Base-by-base conservation (phyloP, 2,113 vertebrate genomes). In the Hydropotes inermis region DNA sequence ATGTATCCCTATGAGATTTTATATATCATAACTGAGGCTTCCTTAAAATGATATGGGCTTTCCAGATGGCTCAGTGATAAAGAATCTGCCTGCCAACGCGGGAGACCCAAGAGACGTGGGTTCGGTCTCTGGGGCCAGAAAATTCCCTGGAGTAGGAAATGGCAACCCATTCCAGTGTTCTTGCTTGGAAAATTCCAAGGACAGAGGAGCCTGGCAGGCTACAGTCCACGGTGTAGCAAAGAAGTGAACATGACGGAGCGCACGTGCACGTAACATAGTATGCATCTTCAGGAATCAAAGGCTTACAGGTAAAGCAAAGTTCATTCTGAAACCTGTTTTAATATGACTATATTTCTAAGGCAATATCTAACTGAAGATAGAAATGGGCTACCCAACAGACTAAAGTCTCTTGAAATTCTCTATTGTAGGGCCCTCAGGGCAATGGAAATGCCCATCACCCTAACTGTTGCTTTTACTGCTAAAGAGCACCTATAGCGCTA, bases 261-360 rank as follows among this genome's bases (percentile, higher is more conserved):
- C 39, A 76, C 11, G 15, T 3, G 3, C 15, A 27, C 55, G 55
- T 43, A 93, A 76, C 43, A 70, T 55, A 67, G 52, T 52, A 10
- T 28, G 5, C 33, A 43, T 74, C 9, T 43, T 90, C 64, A 50
- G 67, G 13, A 74, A 27, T 17, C 27, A 82, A 91, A 91, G 28
- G 5, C 43, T 95, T 94, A 28, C 1, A 45, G 36, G 6, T 1
- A 33, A 19, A 92, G 5, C 33, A 64, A 89, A 89, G 45, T 64
- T 76, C 58, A 74, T 79, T 87, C 39, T 95, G 47, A 91, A 55
- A 83, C 12, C 28, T 74, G 43, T 36, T 67, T 97, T 93, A 67
- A 45, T 8, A 74, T 70, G 52, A 86, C 55, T 92, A 39, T 21
- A 47, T 84, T 86, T 89, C 6, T 58, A n/a, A 43, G 60, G 2